phyloP scores from a whole-genome alignment of 2,113 vertebrate genomes.

The Pimephales promelas region DNA sequence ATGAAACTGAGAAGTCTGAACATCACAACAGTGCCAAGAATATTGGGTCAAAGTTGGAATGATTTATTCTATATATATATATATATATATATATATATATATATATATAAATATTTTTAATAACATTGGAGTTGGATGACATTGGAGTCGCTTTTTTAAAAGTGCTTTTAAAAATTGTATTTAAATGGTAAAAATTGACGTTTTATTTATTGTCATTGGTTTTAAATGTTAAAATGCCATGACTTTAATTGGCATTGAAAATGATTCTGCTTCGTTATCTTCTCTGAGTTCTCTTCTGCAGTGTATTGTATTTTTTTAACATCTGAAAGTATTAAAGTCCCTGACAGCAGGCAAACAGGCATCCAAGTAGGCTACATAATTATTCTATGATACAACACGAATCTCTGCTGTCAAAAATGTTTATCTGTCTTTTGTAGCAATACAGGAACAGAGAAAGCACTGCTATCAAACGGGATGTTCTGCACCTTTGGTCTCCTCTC shows the following conservation, averaged over 20 bases:
- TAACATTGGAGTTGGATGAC: not conserved
- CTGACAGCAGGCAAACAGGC: conserved; percentile 17
- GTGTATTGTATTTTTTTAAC: not conserved
- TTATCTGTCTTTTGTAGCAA: conserved; percentile 34
- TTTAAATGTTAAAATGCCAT: not conserved
- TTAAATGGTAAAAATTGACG: too few relatives aligned
- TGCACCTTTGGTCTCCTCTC: conserved; percentile 1
- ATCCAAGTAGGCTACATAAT: conserved; percentile 18
- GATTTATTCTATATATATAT: not conserved
- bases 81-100: too few relatives aligned
- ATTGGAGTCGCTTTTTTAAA: too few relatives aligned
- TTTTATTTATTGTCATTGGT: not conserved
- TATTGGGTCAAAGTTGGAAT: not conserved
- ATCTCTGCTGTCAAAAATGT: conserved; percentile 22
- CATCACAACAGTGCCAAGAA: not conserved
- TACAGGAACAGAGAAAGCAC: conserved; percentile 8
- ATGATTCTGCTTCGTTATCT: not conserved
- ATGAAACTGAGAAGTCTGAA: not conserved
- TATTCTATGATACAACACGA: not conserved
- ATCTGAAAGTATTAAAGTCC: conserved; percentile 23
- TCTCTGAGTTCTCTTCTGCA: conserved; percentile 6
- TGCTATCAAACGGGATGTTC: conserved; percentile 16
- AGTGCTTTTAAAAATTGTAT: too few relatives aligned
- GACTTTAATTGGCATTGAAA: not conserved
- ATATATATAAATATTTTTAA: not conserved